Base-by-base conservation (phyloP, 2,113 vertebrate species). In the Pelmatolapia mariae region DNA sequence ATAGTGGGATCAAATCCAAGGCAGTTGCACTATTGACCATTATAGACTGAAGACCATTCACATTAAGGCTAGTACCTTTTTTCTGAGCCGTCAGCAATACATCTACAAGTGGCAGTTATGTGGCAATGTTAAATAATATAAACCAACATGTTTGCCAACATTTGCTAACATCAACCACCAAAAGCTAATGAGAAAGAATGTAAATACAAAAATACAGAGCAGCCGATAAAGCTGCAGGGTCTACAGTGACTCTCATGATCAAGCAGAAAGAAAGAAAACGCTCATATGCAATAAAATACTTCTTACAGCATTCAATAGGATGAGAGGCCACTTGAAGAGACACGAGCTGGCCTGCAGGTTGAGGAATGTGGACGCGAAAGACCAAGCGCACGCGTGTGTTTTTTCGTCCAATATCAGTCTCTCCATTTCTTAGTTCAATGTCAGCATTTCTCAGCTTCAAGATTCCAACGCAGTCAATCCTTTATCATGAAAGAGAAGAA, bases 381-480 rank as follows among this genome's bases (percentile, higher is more conserved):
- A 99, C 98, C 56, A 99, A 95, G 18, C 98, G 96, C 47, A 99
- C 98, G 0, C 98, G 97, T 0, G 99, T 99, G 96, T 99, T 99
- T 96, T 99, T 99, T 50, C 99, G 95, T 8, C 99, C 99, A 2
- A 99, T 97, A 93, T 99, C 98, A 0, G 99, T 99, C 96, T 99
- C 98, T 1, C 98, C 98, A 80, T 98, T 98, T 83, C 97, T 96
- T 89, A 99, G 95, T 93, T 99, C 99, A 0, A 99, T 99, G 95
- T 99, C 99, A 0, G 98, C 98, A 0, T 99, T 99, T 84, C 98
- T 96, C 81, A 99, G 95, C 94, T 99, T 99, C 93, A 99, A 93
- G 91, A 99, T 99, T 53, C 99, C 99, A 0, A 98, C 98, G 0
- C 98, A 99, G 96, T 99, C 99, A n/a, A 99, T 98, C 91, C 98